These are phyloP conservation scores for Chloropsis cyanopogon DNA, from an alignment of 2,113 vertebrate genomes.

Conservation along the genomic window DNA sequence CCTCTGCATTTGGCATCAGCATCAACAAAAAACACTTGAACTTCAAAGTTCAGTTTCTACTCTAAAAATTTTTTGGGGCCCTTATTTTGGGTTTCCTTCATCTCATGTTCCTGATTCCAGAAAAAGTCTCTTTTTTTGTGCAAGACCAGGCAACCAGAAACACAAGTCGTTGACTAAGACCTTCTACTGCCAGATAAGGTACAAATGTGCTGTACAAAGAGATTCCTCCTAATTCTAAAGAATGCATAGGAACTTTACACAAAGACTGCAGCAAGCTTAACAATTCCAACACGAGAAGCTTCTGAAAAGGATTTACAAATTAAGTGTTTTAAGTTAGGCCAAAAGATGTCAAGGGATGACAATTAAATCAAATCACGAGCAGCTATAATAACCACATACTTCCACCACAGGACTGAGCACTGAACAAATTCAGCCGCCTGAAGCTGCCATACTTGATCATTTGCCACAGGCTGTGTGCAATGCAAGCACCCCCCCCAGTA, in stretches of 20 bases:
- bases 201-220: background rate
- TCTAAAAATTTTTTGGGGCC: background rate
- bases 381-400: background rate
- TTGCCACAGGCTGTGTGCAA: background rate
- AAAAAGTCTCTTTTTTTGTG: background rate
- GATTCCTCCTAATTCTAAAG: background rate
- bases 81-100: background rate
- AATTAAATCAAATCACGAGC: background rate
- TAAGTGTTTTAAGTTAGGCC: background rate
- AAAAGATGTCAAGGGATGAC: background rate
- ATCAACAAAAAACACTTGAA: background rate
- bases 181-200: background rate
- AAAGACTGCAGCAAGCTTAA: background rate
- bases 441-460: background rate
- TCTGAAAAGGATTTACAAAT: background rate
- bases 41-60: background rate
- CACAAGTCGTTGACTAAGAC: background rate
- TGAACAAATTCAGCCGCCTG: background rate
- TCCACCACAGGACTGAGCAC: background rate
- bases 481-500: background rate
- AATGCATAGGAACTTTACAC: background rate
- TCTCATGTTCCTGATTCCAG: background rate
- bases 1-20: background rate
- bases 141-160: background rate
- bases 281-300: background rate